Evolutionary conservation across 2,797 vertebrate species (phyloP).

Genomic region (Gallinago nigripennis): DNA sequence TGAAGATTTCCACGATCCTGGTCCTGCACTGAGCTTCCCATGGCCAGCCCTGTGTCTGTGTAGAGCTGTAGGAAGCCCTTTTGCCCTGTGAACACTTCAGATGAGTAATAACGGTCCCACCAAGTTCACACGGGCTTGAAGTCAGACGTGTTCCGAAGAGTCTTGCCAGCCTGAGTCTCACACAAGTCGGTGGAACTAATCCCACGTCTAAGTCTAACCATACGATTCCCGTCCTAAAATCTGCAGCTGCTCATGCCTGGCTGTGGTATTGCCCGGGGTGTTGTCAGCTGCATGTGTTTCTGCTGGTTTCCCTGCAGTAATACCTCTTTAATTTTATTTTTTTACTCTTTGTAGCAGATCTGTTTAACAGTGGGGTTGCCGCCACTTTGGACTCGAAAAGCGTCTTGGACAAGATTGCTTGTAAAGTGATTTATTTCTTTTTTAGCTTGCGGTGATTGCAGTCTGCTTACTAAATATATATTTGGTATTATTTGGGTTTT

Average conservation of each 20-base stretch:
- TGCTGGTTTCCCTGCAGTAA: not conserved
- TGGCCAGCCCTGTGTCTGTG: not conserved
- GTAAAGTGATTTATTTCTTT: not conserved
- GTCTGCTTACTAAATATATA: not conserved
- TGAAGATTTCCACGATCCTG: not conserved
- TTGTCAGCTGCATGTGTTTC: not conserved
- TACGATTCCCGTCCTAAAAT: not conserved
- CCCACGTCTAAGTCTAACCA: not conserved
- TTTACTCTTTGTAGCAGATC: not conserved
- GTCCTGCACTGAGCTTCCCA: not conserved
- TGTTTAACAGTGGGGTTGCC: not conserved
- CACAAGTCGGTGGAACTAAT: not conserved
- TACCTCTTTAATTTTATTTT: not conserved
- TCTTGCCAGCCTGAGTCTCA: not conserved
- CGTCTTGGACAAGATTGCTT: not conserved
- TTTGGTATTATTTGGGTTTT: not conserved
- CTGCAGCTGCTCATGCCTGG: not conserved
- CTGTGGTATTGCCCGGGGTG: not conserved
- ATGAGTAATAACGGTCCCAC: not conserved
- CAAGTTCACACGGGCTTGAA: not conserved
- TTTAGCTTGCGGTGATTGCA: not conserved
- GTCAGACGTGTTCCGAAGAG: not conserved
- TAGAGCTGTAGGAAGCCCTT: not conserved
- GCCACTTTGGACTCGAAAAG: not conserved
- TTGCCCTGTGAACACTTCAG: not conserved